Percentiles rank a stretch among this genome's conserved stretches.
phyloP scores from a whole-genome alignment of 2,888 invertebrate genomes.

The Scaptomyza flava region DNA sequence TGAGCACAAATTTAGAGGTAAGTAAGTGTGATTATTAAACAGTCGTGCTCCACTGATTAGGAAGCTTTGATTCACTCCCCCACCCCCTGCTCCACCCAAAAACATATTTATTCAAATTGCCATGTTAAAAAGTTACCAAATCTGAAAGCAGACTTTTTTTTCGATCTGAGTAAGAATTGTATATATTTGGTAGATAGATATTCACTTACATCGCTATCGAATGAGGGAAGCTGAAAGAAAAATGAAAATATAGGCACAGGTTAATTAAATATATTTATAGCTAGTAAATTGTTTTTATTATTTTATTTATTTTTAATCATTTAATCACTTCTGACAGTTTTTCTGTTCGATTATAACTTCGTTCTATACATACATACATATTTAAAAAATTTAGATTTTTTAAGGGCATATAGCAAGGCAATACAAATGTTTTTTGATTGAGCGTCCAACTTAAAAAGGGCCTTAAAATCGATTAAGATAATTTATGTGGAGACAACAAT shows the following conservation, averaged over 20 bases:
- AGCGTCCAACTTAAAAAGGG: too few relatives aligned
- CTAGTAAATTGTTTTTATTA: not conserved
- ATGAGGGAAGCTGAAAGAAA: conserved; percentile 75
- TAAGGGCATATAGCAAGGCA: too few relatives aligned
- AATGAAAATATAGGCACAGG: conserved; percentile 5
- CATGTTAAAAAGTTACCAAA: not conserved
- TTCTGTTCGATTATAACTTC: too few relatives aligned
- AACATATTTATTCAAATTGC: too few relatives aligned
- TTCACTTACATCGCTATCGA: conserved; percentile 78
- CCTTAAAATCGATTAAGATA: too few relatives aligned
- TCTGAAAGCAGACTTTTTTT: not conserved
- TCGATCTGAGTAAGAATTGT: not conserved
- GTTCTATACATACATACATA: too few relatives aligned
- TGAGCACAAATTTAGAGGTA: not conserved
- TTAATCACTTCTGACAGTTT: not conserved
- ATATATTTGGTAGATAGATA: not conserved
- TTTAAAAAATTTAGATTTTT: too few relatives aligned
- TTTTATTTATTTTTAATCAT: not conserved
- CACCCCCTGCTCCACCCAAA: too few relatives aligned
- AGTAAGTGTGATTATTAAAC: conserved; percentile 10
- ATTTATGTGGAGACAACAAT: too few relatives aligned
- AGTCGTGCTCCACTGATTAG: conserved; percentile 25
- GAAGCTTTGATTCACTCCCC: not conserved
- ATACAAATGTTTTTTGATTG: too few relatives aligned
- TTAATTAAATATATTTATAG: conserved; percentile 3